Conservation (phyloP, 2,888 invertebrate genomes). For the Aspidapion aeneum region DNA sequence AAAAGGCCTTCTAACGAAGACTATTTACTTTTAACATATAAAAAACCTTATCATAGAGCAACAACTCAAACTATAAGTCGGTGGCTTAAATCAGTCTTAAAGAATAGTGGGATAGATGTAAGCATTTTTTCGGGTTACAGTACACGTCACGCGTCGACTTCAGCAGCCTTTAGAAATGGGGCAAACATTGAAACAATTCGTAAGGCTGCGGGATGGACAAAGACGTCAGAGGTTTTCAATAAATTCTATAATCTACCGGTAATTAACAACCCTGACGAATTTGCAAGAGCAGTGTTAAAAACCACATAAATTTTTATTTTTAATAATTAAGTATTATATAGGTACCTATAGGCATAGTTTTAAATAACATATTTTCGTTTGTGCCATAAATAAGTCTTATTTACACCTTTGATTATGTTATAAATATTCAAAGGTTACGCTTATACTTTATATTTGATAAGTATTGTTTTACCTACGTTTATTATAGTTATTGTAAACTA, state of each 20-base stretch:
- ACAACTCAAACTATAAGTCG: conserved; percentile 15
- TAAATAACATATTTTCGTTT: too few species aligned
- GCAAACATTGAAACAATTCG: not conserved
- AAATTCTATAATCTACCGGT: not conserved
- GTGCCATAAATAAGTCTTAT: too few species aligned
- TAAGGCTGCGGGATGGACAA: not conserved
- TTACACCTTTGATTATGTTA: too few species aligned
- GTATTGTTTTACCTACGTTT: too few species aligned
- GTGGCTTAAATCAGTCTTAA: conserved; percentile 13
- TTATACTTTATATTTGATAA: too few species aligned
- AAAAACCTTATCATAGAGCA: conserved; percentile 13
- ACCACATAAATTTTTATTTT: not conserved
- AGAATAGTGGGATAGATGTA: conserved; percentile 13
- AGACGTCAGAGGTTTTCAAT: too few species aligned
- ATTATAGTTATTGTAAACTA: too few species aligned
- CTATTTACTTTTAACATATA: conserved; percentile 1
- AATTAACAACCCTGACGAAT: not conserved
- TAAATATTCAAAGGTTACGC: too few species aligned
- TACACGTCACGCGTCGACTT: conserved; percentile 7
- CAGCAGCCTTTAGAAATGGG: not conserved
- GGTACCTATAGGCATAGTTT: too few species aligned
- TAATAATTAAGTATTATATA: too few species aligned
- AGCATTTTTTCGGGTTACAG: conserved; percentile 5
- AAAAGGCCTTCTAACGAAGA: conserved; percentile 4
- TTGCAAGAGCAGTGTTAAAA: not conserved